These are phyloP conservation scores for Eudorcas thomsonii DNA, from an alignment of 2,113 vertebrate genomes.

Conservation along the genomic window DNA sequence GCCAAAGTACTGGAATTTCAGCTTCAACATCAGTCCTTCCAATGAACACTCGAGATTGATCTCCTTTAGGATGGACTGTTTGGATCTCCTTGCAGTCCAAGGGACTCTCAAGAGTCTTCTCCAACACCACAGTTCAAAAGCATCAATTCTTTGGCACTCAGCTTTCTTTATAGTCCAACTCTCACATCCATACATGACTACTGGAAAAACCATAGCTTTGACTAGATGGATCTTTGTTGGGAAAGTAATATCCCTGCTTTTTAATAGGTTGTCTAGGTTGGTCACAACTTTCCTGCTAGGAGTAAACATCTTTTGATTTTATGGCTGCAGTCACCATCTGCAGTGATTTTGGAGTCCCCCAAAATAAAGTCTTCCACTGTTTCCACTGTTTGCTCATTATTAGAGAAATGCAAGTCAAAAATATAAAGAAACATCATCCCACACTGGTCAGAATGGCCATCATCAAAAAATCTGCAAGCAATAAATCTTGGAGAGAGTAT, in stretches of 20 bases:
- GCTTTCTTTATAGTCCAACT: background rate
- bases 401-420: background rate
- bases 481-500: background rate
- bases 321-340: background rate
- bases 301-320: background rate
- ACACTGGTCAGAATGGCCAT: background rate
- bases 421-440: background rate
- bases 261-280: background rate
- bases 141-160: background rate
- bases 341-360: background rate
- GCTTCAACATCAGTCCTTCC: background rate
- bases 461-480: background rate
- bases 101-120: background rate
- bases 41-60: background rate
- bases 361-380: background rate
- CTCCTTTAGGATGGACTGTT: background rate
- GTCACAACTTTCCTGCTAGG: background rate
- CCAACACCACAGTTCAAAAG: background rate
- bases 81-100: background rate
- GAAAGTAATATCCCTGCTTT: background rate
- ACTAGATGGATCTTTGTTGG: background rate
- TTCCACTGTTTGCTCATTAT: background rate
- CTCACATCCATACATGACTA: background rate
- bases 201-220: background rate
- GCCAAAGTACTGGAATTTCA: background rate